Evolutionary conservation across 2,797 vertebrate genomes (phyloP).

Genomic region (Catamblyrhynchus diadema): DNA sequence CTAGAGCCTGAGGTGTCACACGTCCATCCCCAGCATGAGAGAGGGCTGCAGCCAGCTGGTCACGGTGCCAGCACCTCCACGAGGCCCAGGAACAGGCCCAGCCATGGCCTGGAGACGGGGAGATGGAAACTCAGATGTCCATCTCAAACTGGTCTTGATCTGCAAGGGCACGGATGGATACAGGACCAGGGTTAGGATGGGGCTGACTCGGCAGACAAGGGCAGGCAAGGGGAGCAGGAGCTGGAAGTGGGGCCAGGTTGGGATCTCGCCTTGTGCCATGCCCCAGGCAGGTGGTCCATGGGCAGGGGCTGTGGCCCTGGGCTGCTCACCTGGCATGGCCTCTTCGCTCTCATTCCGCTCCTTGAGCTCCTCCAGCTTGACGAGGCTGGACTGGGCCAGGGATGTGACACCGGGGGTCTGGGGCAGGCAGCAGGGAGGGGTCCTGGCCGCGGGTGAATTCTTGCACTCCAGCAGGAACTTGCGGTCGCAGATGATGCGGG

Average conservation of each 20-base stretch:
- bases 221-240: not conserved
- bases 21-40: constrained; percentile 59
- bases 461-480: constrained; percentile 93
- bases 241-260: fast-evolving
- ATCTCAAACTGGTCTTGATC: constrained; percentile 77
- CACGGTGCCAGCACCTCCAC: constrained; percentile 55
- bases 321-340: constrained; percentile 82
- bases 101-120: constrained; percentile 26
- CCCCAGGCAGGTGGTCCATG: fast-evolving
- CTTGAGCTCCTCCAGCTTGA: constrained; percentile 89
- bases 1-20: constrained; percentile 64
- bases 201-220: fast-evolving
- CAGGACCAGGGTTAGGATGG: not conserved
- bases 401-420: constrained; percentile 90
- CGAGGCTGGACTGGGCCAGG: constrained; percentile 79
- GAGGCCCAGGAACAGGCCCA: constrained; percentile 62
- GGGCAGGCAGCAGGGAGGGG: constrained; percentile 88
- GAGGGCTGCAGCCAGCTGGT: constrained; percentile 63
- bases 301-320: not conserved
- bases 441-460: constrained; percentile 87
- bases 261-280: not conserved
- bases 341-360: constrained; percentile 89
- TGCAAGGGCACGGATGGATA: constrained; percentile 39
- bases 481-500: constrained; percentile 90
- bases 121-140: constrained; percentile 71